Conservation (phyloP, 2,113 vertebrate genomes). For the Actenoides hombroni region DNA sequence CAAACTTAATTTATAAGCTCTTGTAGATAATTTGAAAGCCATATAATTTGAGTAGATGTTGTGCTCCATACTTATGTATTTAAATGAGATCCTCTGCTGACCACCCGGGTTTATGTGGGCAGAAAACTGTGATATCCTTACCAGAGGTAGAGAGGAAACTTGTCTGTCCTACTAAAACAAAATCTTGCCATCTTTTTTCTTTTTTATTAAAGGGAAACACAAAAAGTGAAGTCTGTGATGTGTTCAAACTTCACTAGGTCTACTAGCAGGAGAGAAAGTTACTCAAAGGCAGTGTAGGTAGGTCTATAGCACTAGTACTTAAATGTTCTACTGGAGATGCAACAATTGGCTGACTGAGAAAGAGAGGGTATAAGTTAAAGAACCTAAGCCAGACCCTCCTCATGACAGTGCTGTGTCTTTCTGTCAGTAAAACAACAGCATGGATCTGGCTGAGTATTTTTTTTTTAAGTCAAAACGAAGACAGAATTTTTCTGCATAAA, state of each 20-base stretch:
- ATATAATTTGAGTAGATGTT: background rate
- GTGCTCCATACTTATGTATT: background rate
- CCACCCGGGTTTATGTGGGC: background rate
- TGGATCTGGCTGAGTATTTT: background rate
- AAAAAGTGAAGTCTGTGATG: background rate
- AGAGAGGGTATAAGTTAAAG: background rate
- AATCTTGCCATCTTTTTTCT: fast-evolving
- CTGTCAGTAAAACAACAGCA: background rate
- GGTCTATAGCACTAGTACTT: background rate
- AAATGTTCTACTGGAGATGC: background rate
- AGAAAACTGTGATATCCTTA: background rate
- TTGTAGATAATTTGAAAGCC: background rate
- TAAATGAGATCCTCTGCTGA: background rate
- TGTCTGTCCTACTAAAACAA: background rate
- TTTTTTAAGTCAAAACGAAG: background rate
- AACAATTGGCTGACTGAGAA: background rate
- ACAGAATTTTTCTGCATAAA: background rate
- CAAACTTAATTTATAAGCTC: background rate
- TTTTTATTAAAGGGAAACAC: background rate
- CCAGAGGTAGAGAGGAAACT: background rate
- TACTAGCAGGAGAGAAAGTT: background rate
- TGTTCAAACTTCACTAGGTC: background rate
- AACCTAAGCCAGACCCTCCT: background rate
- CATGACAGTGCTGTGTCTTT: background rate
- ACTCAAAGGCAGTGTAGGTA: background rate